Evolutionary conservation across 2,797 vertebrate species (phyloP).

Genomic region (Spheniscus humboldti): DNA sequence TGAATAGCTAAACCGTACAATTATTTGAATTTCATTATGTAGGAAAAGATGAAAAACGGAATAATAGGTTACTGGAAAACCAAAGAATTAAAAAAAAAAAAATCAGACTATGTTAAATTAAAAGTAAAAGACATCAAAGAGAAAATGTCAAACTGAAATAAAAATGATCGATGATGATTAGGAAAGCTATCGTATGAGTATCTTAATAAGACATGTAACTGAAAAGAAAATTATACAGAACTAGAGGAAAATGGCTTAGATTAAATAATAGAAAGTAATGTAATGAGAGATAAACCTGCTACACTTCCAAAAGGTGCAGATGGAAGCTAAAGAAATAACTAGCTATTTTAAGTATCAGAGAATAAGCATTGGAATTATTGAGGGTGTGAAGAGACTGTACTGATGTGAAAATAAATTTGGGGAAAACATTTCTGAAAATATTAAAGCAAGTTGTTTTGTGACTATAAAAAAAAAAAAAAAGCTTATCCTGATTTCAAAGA

Average conservation of each 20-base stretch:
- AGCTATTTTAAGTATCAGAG: slow-evolving; percentile 13
- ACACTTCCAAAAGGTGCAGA: background rate
- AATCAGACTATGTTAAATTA: slow-evolving; percentile 41
- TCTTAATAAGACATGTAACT: slow-evolving; percentile 32
- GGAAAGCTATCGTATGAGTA: slow-evolving; percentile 31
- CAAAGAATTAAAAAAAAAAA: slow-evolving; percentile 45
- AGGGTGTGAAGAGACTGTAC: background rate
- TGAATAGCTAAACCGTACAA: slow-evolving; percentile 37
- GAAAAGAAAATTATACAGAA: slow-evolving; percentile 36
- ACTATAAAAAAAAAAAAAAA: background rate
- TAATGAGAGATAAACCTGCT: slow-evolving; percentile 17
- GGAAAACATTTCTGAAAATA: background rate
- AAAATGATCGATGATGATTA: slow-evolving; percentile 47
- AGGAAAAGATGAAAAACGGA: slow-evolving; percentile 57
- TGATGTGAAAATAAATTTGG: background rate
- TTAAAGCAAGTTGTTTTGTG: background rate
- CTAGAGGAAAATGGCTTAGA: slow-evolving; percentile 36
- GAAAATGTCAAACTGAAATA: slow-evolving; percentile 63
- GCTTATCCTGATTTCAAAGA: background rate
- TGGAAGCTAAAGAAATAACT: background rate
- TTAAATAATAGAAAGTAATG: slow-evolving; percentile 28
- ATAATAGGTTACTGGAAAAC: slow-evolving; percentile 47
- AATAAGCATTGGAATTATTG: background rate
- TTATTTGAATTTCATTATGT: slow-evolving; percentile 61
- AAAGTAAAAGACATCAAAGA: slow-evolving; percentile 61